phyloP scores from a whole-genome alignment of 2,113 vertebrate species.

The Chamaetylas fuelleborni region DNA sequence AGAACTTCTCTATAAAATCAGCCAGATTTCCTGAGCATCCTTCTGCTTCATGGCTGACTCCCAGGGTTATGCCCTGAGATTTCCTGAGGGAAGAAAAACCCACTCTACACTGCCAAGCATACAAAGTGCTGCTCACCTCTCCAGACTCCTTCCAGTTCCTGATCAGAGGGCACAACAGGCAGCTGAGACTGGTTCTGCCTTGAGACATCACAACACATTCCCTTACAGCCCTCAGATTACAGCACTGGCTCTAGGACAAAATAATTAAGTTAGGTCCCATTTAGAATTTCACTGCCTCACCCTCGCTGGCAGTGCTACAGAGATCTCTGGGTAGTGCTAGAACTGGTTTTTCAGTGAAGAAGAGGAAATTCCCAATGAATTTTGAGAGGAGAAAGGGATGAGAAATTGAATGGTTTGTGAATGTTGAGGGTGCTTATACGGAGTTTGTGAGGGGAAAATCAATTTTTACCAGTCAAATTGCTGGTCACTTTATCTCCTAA shows the following conservation, averaged over 20 bases:
- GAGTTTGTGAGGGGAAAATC: neutral
- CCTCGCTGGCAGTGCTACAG: neutral
- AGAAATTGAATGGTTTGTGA: neutral
- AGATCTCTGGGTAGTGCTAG: neutral
- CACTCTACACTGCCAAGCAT: neutral
- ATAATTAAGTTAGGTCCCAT: neutral
- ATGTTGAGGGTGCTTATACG: neutral
- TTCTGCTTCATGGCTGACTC: neutral
- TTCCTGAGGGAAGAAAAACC: neutral
- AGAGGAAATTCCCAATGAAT: neutral
- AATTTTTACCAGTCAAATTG: conserved; percentile 3
- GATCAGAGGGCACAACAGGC: neutral
- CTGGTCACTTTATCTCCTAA: neutral
- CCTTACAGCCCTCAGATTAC: neutral
- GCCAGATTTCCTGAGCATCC: neutral
- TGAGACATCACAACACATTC: neutral
- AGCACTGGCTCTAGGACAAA: neutral
- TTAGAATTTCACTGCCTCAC: neutral
- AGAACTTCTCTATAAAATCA: neutral
- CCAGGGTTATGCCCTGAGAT: neutral
- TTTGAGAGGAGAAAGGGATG: neutral
- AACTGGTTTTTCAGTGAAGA: neutral
- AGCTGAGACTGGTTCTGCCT: neutral
- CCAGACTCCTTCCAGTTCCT: neutral
- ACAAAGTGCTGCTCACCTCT: neutral